phyloP scores from a whole-genome alignment of 2,888 invertebrate genomes.

The Synanthedon vespiformis region DNA sequence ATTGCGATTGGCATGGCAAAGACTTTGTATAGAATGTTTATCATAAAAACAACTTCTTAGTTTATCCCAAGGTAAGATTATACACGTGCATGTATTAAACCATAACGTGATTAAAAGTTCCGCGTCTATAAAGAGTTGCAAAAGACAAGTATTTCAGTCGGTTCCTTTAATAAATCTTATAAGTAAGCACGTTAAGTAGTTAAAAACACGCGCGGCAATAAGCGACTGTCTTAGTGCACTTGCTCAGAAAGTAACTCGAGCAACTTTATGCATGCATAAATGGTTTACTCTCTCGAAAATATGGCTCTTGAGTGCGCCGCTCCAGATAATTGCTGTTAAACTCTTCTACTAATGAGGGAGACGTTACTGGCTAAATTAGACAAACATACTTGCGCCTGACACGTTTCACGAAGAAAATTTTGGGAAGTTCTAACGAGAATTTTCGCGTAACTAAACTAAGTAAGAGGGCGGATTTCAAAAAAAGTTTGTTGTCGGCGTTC shows the following conservation, averaged over 20 bases:
- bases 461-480: too few relatives aligned
- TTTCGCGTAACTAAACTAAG: not conserved
- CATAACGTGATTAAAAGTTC: too few relatives aligned
- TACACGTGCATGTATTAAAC: too few relatives aligned
- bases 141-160: too few relatives aligned
- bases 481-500: too few relatives aligned
- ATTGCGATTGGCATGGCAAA: too few relatives aligned
- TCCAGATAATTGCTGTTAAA: conserved; percentile 54
- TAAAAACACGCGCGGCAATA: conserved; percentile 34
- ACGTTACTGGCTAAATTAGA: not conserved
- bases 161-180: conserved; percentile 18
- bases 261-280: conserved; percentile 55
- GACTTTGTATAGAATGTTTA: too few relatives aligned
- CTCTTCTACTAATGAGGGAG: conserved; percentile 47
- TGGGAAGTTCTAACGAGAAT: not conserved
- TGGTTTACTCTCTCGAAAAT: conserved; percentile 45
- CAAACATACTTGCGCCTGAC: not conserved
- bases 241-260: conserved; percentile 17
- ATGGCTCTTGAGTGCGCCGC: conserved; percentile 47
- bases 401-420: not conserved
- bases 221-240: not conserved
- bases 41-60: too few relatives aligned
- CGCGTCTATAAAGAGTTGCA: too few relatives aligned
- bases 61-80: too few relatives aligned
- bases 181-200: conserved; percentile 24